phyloP scores from a whole-genome alignment of 2,113 vertebrate species.

The Aegypius monachus region DNA sequence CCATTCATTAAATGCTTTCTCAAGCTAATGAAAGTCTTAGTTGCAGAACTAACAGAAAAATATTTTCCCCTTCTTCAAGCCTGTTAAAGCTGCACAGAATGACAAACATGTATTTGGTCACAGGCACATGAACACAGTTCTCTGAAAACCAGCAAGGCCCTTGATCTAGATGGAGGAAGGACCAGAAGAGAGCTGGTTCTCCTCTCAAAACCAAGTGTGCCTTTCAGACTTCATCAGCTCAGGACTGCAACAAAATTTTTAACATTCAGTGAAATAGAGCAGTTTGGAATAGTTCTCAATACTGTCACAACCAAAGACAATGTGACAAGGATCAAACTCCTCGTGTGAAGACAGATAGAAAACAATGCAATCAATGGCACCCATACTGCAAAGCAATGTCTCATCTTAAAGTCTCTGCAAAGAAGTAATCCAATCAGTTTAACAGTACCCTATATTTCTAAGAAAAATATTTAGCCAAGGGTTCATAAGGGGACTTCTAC shows the following conservation, averaged over 20 bases:
- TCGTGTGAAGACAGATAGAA: not conserved
- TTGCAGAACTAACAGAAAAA: not conserved
- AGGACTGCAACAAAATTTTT: not conserved
- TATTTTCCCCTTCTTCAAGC: not conserved
- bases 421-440: not conserved
- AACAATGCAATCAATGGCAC: not conserved
- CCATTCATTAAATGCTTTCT: not conserved
- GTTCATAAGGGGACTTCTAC: not conserved
- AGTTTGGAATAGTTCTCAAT: not conserved
- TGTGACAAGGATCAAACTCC: not conserved
- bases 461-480: not conserved
- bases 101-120: not conserved
- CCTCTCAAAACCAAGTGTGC: not conserved
- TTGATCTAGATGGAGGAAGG: not conserved
- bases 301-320: not conserved
- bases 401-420: not conserved
- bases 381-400: not conserved
- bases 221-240: not conserved
- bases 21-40: not conserved
- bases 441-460: not conserved
- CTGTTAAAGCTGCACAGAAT: not conserved
- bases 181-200: not conserved
- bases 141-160: not conserved
- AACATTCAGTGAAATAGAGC: not conserved
- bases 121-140: not conserved